Evolutionary conservation across 2,888 invertebrate species (phyloP).

Genomic region (Cosmia trapezina): DNA sequence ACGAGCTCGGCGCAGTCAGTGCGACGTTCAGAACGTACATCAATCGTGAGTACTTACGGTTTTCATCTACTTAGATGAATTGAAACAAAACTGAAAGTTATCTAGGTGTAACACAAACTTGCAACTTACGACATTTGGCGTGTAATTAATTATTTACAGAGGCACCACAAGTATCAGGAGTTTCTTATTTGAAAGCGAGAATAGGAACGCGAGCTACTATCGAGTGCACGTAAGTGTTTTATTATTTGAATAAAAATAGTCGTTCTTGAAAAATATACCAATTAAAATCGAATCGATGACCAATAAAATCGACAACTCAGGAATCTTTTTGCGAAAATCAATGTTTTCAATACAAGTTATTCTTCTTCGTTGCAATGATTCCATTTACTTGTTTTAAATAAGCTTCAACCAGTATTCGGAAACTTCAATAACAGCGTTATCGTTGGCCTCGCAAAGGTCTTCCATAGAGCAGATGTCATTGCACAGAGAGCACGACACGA

Average conservation of each 20-base stretch:
- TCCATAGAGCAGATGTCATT: no score
- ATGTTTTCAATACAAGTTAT: no score
- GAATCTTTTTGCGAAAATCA: background rate
- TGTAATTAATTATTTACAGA: slow-evolving; percentile 12
- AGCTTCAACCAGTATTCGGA: no score
- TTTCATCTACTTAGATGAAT: no score
- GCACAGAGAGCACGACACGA: no score
- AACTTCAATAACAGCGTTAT: no score
- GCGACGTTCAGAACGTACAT: background rate
- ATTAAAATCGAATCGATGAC: background rate
- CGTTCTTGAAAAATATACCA: background rate
- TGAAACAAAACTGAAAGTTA: no score
- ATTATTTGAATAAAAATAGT: background rate
- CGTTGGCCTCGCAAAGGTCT: no score
- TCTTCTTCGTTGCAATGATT: no score
- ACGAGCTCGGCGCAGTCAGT: background rate
- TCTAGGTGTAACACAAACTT: background rate
- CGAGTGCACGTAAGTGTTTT: slow-evolving; percentile 23
- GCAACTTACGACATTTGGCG: slow-evolving; percentile 26
- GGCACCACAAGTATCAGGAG: slow-evolving; percentile 22
- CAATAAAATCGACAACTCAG: no score
- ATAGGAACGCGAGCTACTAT: background rate
- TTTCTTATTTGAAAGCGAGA: slow-evolving; percentile 1
- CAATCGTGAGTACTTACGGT: background rate
- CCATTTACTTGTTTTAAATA: no score